phyloP scores from a whole-genome alignment of 2,888 invertebrate genomes.

The Nephrotoma guestfalica region DNA sequence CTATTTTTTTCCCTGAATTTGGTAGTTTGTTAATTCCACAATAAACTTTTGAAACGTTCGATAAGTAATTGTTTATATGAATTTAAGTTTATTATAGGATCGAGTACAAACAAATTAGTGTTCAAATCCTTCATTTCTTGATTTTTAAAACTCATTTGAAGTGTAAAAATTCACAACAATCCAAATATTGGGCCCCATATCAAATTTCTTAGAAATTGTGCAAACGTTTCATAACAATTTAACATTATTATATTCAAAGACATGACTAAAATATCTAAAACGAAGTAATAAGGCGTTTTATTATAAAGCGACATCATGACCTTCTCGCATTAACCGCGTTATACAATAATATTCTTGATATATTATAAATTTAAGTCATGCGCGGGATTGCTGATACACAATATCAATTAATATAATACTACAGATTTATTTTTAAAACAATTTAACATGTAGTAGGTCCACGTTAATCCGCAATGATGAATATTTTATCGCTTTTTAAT shows the following conservation, averaged over 20 bases:
- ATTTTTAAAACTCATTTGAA: no score
- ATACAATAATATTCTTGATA: background rate
- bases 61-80: no score
- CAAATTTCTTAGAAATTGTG: background rate
- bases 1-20: no score
- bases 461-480: background rate
- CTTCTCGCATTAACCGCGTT: background rate
- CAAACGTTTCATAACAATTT: background rate
- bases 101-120: no score
- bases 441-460: background rate
- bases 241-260: background rate
- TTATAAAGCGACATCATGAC: background rate
- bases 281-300: background rate
- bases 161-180: background rate
- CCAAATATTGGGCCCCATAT: background rate
- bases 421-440: no score
- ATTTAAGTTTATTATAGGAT: no score
- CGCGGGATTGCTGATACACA: background rate
- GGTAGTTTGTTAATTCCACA: no score
- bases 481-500: background rate
- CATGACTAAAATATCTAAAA: background rate
- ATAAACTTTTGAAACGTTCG: no score
- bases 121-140: no score
- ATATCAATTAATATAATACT: no score
- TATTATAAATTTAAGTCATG: background rate